These are phyloP conservation scores for Montipora cactus DNA, from an alignment of 64 coral and sea anemone species.

Conservation along the genomic window DNA sequence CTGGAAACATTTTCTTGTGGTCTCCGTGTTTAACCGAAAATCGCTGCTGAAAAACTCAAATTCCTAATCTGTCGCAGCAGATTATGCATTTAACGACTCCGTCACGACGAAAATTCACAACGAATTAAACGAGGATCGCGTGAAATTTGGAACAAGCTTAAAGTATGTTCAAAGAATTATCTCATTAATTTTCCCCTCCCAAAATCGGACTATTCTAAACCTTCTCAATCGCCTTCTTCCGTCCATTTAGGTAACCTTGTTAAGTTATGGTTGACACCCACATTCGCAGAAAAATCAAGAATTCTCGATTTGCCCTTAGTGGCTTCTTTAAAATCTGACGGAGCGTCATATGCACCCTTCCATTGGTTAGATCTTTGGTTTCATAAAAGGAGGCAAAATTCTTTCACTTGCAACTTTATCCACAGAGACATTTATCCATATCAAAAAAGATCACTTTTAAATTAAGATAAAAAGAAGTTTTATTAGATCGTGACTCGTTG, in stretches of 20 bases:
- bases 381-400: not conserved
- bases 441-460: no score
- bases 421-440: no score
- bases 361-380: not conserved
- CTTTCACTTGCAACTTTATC: not conserved
- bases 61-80: not conserved
- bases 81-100: not conserved
- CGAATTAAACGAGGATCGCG: not conserved
- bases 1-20: not conserved
- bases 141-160: not conserved
- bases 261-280: not conserved
- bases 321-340: not conserved
- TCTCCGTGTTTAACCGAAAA: not conserved
- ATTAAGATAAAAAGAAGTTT: no score
- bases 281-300: not conserved
- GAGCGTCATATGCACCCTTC: not conserved
- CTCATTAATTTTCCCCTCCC: constrained; percentile 30
- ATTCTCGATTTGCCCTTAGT: not conserved
- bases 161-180: not conserved
- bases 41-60: not conserved
- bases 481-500: no score
- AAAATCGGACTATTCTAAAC: constrained; percentile 18
- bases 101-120: not conserved
- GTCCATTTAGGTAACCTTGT: not conserved
- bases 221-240: constrained; percentile 3